Evolutionary conservation across 1,140 invertebrate genomes (phyloP), one percentile per base, ranked within the genome.

Genomic region (Caenorhabditis remanei): DNA sequence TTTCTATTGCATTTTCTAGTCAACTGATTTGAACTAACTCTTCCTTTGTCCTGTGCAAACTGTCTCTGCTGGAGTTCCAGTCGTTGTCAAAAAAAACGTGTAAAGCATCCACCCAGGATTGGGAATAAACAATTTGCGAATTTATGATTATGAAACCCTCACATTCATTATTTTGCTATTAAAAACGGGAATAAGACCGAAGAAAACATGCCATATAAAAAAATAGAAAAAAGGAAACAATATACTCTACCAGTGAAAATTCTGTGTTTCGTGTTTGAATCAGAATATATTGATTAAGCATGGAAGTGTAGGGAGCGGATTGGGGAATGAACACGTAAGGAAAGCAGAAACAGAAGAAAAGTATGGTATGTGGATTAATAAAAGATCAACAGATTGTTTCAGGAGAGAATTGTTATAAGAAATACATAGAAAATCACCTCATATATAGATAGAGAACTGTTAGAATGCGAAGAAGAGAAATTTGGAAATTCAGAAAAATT

Each of bases 321-420:
- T 53, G 50, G 71, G 71, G 71, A 79, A 79, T 79, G 71, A n/a
- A 50, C 71, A 53, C 71, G 71, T 79, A 79, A 50, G 21, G 46
- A 19, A 79, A 21, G 71, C 71, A 79, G 24, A 79, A 50, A 50
- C 19, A 43, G 41, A 79, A 50, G 41, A 79, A 50, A 50, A 79
- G 41, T 14, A 32, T 50, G n/a, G 41, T 50, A 32, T 48, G 6
- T 43, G 7, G 43, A 79, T 79, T 79, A 13, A 53, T 24, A 79
- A 71, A 79, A 79, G 71, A 79, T 79, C 71, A 50, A 79, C 71
- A 79, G 71, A 50, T 79, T 79, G 71, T 79, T 79, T 50, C 71
- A 79, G 71, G n/a, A 53, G 71, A 41, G 40, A 79, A 79, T 14
- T 79, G 46, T 50, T 32, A 79, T 75, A 46, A 46, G 46, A 79